These are phyloP conservation scores for Tetropium fuscum DNA, from an alignment of 2,888 invertebrate genomes.

Conservation along the genomic window DNA sequence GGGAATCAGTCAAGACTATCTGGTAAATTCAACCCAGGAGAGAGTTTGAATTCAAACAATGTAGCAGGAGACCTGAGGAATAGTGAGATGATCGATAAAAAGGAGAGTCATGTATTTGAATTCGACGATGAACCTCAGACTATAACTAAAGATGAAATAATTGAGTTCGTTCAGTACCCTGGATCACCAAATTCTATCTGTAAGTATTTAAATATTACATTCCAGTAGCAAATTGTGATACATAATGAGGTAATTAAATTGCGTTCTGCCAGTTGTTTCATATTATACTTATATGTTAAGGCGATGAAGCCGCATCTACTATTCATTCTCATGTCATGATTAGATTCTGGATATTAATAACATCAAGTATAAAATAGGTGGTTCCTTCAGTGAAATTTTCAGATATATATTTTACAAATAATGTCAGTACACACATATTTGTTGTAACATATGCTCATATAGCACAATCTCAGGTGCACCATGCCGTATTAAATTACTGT, in stretches of 20 bases:
- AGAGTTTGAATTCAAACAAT: slow-evolving; percentile 17
- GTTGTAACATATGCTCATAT: too few species aligned
- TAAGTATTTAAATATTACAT: slow-evolving; percentile 45
- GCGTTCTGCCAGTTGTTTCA: neutral
- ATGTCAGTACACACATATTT: too few species aligned
- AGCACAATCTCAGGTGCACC: too few species aligned
- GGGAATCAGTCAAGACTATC: slow-evolving; percentile 38
- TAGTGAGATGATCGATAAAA: slow-evolving; percentile 33
- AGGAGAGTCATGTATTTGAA: slow-evolving; percentile 62
- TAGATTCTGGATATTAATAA: too few species aligned
- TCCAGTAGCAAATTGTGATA: neutral
- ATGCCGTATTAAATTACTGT: too few species aligned
- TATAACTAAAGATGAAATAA: slow-evolving; percentile 62
- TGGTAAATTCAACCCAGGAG: slow-evolving; percentile 7
- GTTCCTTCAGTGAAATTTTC: too few species aligned
- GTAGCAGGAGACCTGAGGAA: slow-evolving; percentile 23
- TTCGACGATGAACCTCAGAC: slow-evolving; percentile 69
- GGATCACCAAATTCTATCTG: slow-evolving; percentile 59
- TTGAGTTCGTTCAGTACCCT: slow-evolving; percentile 72
- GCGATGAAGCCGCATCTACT: too few species aligned
- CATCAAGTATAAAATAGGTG: too few species aligned
- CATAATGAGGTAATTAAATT: neutral
- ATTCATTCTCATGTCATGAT: too few species aligned
- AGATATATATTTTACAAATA: too few species aligned
- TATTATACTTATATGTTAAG: too few species aligned